phyloP scores from a whole-genome alignment of 2,113 vertebrate species.

The Syngnathus typhle region DNA sequence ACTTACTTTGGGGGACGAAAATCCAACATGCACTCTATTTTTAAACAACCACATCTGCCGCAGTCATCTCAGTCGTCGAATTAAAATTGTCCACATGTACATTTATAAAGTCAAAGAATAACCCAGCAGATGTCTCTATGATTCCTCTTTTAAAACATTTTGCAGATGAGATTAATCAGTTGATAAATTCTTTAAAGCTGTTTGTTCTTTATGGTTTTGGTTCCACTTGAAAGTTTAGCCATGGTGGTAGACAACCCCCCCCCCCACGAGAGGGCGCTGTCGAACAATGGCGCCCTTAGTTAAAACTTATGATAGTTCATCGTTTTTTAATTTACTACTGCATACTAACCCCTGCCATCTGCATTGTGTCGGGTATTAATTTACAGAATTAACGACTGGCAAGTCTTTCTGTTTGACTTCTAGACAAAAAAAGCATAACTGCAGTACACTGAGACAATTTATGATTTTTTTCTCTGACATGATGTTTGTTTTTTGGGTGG shows the following conservation, averaged over 20 bases:
- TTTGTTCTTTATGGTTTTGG: not conserved
- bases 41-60: not conserved
- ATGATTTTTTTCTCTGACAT: no score
- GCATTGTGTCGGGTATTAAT: not conserved
- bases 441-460: no score
- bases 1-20: not conserved
- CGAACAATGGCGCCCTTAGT: not conserved
- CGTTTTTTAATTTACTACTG: not conserved
- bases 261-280: constrained; percentile 26
- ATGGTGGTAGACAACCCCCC: not conserved
- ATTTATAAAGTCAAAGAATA: not conserved
- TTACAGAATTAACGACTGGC: no score
- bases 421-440: no score
- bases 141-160: not conserved
- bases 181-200: no score
- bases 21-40: not conserved
- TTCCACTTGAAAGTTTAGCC: not conserved
- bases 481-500: no score
- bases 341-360: not conserved
- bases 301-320: not conserved
- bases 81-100: not conserved
- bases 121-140: not conserved
- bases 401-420: no score
- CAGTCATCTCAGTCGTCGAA: not conserved
- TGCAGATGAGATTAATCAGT: not conserved